These are phyloP conservation scores for Drosophila rufa DNA, from an alignment of 1,140 invertebrate genomes.

Conservation along the genomic window DNA sequence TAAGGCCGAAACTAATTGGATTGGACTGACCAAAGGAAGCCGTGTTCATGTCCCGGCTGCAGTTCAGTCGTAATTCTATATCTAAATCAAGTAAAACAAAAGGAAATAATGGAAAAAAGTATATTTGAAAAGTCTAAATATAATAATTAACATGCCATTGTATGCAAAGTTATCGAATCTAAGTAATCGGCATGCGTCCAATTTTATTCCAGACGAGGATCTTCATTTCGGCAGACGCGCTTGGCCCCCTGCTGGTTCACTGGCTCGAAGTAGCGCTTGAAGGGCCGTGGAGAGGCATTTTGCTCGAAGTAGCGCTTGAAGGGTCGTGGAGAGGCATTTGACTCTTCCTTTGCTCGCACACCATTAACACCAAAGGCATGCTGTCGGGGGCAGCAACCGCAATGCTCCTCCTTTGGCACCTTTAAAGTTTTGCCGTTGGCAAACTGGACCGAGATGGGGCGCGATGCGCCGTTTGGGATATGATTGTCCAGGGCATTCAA, in stretches of 20 bases:
- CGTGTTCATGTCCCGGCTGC: neutral
- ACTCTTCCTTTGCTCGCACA: no score
- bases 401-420: no score
- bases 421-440: neutral
- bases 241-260: neutral
- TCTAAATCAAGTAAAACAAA: neutral
- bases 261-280: neutral
- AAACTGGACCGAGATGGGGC: slow-evolving; percentile 7
- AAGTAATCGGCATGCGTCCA: no score
- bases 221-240: neutral
- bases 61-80: neutral
- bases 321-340: no score
- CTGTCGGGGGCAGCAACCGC: neutral
- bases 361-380: no score
- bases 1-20: slow-evolving; percentile 36
- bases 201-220: neutral
- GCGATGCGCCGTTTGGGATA: no score
- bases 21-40: neutral
- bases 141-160: neutral
- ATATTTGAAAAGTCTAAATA: neutral
- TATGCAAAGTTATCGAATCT: neutral
- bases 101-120: neutral
- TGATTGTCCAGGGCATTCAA: neutral
- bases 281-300: neutral
- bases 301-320: neutral